Base-by-base conservation (phyloP, 2,113 vertebrate genomes). In the Xiphophorus couchianus region DNA sequence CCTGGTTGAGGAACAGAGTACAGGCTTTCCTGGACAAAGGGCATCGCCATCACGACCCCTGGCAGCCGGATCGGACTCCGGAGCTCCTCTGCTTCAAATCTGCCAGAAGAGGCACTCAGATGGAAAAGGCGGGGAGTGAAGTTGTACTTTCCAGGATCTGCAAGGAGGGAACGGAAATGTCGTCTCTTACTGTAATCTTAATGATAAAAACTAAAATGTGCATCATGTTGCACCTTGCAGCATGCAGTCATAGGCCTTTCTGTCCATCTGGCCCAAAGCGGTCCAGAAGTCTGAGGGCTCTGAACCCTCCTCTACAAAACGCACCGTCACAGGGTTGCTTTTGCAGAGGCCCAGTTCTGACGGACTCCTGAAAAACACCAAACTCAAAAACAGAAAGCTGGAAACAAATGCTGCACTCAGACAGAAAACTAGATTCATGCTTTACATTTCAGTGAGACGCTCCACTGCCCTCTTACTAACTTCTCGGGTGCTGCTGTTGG, bases 181-280 rank as follows among this genome's bases (percentile, higher is more conserved):
- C 28, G 12, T 4, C 30, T 62, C 10, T 58, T 30, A 54, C 2
- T 44, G 2, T 29, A 0, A 35, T 22, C 29, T 3, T 5, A 35
- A 60, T 28, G n/a, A 14, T 51, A 11, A 44, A 2, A 67, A 66
- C 1, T 7, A 63, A 33, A 54, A 1, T 4, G 11, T 66, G 31
- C 11, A 25, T n/a, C 1, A 9, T 8, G 35, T 31, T 25, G 69
- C 81, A 95, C 95, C 94, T 93, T 95, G 94, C 62, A 95, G 81
- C 95, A 96, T 95, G 87, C 94, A 94, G 84, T 96, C 95, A 17
- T 96, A 95, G 44, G 93, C 90, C 84, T 95, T 95, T 77, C 93
- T 93, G 89, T 95, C 91, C 86, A 88, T 89, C 58, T 85, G 89
- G 22, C 94, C 94, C 74, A 96, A 81, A 0, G 90, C 94, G 2